Conservation (phyloP, 2,113 vertebrate genomes). For the Oenanthe oenanthe region DNA sequence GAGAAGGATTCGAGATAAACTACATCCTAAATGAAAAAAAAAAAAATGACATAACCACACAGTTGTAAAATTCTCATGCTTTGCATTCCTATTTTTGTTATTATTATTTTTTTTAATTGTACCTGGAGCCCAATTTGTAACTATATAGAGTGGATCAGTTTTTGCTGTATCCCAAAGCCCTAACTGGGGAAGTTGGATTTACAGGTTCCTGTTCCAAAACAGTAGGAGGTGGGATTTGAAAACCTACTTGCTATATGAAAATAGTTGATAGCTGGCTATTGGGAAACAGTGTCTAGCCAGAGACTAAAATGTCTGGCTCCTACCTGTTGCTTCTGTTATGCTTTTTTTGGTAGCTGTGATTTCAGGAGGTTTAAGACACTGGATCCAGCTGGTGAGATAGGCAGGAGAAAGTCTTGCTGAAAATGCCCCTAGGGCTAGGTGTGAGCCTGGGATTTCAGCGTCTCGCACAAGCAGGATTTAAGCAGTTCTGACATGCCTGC, state of each 20-base stretch:
- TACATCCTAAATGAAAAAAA: neutral
- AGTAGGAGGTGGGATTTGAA: neutral
- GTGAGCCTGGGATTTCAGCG: neutral
- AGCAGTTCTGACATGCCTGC: conserved; percentile 47
- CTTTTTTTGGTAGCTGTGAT: neutral
- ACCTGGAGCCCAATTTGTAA: neutral
- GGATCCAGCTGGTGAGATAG: neutral
- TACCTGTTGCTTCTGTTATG: neutral
- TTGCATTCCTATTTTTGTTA: neutral
- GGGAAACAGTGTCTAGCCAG: neutral
- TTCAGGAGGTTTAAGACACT: neutral
- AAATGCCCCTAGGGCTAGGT: conserved; percentile 18
- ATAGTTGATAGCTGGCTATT: neutral
- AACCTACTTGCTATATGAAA: neutral
- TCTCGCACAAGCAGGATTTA: neutral
- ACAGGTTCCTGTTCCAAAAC: neutral
- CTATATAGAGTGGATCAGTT: neutral
- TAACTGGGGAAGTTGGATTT: neutral
- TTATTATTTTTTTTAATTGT: neutral
- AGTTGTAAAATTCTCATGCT: neutral
- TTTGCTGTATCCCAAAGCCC: neutral
- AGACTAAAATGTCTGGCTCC: neutral
- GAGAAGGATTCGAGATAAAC: neutral
- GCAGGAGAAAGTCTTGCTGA: conserved; percentile 11
- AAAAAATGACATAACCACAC: neutral